Base-by-base conservation (phyloP, 1,140 invertebrate species). In the Panulirus ornatus region DNA sequence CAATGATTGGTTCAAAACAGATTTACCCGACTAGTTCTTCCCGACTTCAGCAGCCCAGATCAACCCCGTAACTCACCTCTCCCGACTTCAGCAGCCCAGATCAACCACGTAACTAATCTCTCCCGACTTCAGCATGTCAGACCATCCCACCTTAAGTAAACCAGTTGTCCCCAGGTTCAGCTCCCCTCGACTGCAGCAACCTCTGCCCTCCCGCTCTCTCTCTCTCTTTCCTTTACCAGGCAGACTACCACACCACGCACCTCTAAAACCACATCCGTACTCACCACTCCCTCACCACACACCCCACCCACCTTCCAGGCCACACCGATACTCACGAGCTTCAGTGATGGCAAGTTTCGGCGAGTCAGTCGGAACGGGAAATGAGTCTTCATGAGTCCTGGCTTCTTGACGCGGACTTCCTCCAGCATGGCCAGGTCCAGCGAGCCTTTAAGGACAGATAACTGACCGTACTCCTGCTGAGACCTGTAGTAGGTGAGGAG, bases 401-500 rank as follows among this genome's bases (percentile, higher is more conserved):
- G 85, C 14, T 81, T 78, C n/a, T 27, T 42, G 51, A 36, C 2
- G 3, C 38, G 22, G 36, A 88, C 75, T 19, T 88, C 38, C 27
- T 81, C 75, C 51, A 79, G 54, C 54, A 79, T 3, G 16, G 75
- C 27, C 75, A 88, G 27, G 58, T 88, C 85, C 27, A 88, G 75
- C 1, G 54, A 81, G 19, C 54, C 85, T n/a, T 88, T 88, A 14
- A 44, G 34, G 16, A 30, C 44, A 2, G 22, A 2, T 2, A 79
- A 73, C 9, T 30, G 1, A 34, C 79, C 19, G 58, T 88, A 81
- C 1, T 88, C 54, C 1, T 70, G 54, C 40, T 88, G 36, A 1
- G 85, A 81, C 1, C 58, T 34, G 76, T 88, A 88, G 85, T 88
- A 88, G 36, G 76, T 88, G n/a, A 88, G 85, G 19, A 78, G 85